These are phyloP conservation scores for Cosmopolites sordidus DNA, from an alignment of 2,888 invertebrate genomes.

Conservation along the genomic window DNA sequence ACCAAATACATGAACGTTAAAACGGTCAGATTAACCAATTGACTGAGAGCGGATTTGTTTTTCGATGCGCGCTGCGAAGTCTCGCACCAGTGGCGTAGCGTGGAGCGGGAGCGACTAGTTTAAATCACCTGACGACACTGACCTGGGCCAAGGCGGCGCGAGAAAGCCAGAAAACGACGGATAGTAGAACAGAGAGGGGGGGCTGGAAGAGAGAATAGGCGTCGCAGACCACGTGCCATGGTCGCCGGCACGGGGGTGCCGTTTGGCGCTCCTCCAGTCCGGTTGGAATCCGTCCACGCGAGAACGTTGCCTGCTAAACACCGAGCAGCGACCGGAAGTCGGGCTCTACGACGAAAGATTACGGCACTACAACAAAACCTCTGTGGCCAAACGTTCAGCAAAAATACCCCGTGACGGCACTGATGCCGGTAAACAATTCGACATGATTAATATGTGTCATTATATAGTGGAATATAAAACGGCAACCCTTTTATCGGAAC, in stretches of 20 bases:
- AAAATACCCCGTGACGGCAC: too few relatives aligned
- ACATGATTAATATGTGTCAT: too few relatives aligned
- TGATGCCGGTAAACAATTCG: too few relatives aligned
- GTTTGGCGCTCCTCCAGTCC: slow-evolving; percentile 14
- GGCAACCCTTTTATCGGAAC: too few relatives aligned
- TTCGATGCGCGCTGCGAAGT: too few relatives aligned
- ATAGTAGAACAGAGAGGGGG: not conserved
- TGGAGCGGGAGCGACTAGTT: slow-evolving; percentile 11
- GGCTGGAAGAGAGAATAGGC: slow-evolving; percentile 10
- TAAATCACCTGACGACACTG: slow-evolving; percentile 7
- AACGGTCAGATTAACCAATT: too few relatives aligned
- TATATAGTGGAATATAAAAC: too few relatives aligned
- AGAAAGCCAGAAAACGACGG: slow-evolving; percentile 14
- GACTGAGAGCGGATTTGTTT: too few relatives aligned
- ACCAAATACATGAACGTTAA: too few relatives aligned
- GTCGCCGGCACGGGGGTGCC: slow-evolving; percentile 10
- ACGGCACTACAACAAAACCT: too few relatives aligned
- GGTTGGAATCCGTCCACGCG: not conserved
- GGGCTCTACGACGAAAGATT: too few relatives aligned
- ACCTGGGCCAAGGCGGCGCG: slow-evolving; percentile 21
- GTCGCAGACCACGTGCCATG: slow-evolving; percentile 20
- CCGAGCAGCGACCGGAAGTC: not conserved
- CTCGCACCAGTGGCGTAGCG: slow-evolving; percentile 1
- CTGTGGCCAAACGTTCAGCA: too few relatives aligned
- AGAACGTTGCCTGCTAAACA: not conserved